Base-by-base conservation (phyloP, 2,888 invertebrate species). In the Cantharis nigra region DNA sequence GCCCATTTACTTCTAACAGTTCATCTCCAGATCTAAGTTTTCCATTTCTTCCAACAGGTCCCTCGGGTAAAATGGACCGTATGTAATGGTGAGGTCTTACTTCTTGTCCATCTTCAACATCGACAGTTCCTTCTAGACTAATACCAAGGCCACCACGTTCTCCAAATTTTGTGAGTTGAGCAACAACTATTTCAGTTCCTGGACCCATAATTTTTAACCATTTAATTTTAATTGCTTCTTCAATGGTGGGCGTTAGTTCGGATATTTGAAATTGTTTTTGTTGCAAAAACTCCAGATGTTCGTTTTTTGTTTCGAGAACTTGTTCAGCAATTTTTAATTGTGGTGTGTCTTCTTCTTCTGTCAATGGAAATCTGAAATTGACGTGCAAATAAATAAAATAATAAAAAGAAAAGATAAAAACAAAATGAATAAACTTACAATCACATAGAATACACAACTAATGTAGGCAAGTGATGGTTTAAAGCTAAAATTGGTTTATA, bases 81-180 rank as follows among this genome's bases (percentile, higher is more conserved):
- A 99, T 98, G 89, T 98, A 99, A 90, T 99, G 99, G 89, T 99
- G 99, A 2, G 99, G 99, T 77, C 98, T 92, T 65, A 98, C 97
- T 90, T 99, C 99, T 76, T 96, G 93, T 0, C 99, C 99, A 86
- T 96, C 95, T 89, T 98, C 97, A 73, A 99, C 98, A 88, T 99
- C 99, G 63, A 98, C 99, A 0, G 99, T 99, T 72, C 99, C 99
- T 88, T 99, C 98, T 80, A 99, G 91, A 71, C 98, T 98, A 84
- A 99, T 98, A 49, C 99, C 99, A 74, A 99, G 91, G 2, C 99
- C 99, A 69, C 97, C 97, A 65, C 97, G 96, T 84, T 97, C 96
- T 14, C 93, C 93, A 84, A 95, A 95, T 89, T 97, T 97, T 82
- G 93, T 93, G 80, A 96, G 89, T 86, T 96, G 95, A 0, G 96